Percentiles rank a stretch among this genome's conserved stretches.
phyloP scores from a whole-genome alignment of 2,888 invertebrate genomes.

The Dolomedes plantarius region DNA sequence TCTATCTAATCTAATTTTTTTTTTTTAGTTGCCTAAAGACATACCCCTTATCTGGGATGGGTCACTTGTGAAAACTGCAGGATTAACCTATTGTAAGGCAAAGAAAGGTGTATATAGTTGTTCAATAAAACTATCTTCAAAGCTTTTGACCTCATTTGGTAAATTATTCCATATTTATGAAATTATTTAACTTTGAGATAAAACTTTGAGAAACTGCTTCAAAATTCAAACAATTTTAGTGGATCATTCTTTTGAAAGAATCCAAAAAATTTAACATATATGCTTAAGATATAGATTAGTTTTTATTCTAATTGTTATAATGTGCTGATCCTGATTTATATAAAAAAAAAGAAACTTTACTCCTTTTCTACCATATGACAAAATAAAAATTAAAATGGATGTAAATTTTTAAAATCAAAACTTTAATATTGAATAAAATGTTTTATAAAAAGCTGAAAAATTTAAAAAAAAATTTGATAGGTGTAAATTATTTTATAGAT shows the following conservation, averaged over 20 bases:
- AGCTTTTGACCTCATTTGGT: constrained; percentile 78
- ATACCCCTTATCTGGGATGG: constrained; percentile 87
- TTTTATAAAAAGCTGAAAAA: no score
- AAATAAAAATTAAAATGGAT: no score
- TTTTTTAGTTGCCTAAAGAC: constrained; percentile 77
- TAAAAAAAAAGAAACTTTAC: no score
- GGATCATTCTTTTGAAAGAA: not conserved
- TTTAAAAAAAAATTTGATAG: no score
- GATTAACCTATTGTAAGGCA: constrained; percentile 74
- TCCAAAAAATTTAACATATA: not conserved
- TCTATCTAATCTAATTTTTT: not conserved
- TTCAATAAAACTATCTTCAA: constrained; percentile 86
- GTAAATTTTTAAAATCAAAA: no score
- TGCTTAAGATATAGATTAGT: not conserved
- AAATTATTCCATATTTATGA: constrained; percentile 22
- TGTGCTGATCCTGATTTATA: no score
- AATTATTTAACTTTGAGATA: constrained; percentile 24
- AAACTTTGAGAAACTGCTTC: not conserved
- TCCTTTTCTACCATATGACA: no score
- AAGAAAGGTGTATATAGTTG: constrained; percentile 79
- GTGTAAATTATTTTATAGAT: no score
- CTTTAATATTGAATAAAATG: no score
- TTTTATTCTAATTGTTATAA: no score
- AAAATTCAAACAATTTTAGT: no score
- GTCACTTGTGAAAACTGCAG: constrained; percentile 89